Evolutionary conservation across 2,113 vertebrate genomes (phyloP).

Genomic region (Taxidea taxus): DNA sequence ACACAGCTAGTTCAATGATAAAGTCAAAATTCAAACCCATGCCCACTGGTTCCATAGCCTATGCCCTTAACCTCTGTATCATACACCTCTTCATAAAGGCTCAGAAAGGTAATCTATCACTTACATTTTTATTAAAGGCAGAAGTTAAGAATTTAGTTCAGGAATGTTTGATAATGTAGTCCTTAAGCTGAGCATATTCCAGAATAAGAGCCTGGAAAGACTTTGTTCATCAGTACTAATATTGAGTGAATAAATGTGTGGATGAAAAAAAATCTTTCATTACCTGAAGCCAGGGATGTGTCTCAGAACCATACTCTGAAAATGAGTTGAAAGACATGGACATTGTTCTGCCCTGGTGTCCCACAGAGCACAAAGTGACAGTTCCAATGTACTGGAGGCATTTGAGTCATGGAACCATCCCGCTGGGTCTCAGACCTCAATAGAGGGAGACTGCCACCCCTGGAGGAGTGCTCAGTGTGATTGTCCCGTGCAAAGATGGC

Average conservation of each 20-base stretch:
- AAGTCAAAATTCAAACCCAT: not conserved
- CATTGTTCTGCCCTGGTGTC: not conserved
- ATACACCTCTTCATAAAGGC: not conserved
- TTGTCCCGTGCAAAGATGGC: not conserved
- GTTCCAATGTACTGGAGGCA: not conserved
- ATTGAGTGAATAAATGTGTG: not conserved
- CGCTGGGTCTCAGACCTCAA: not conserved
- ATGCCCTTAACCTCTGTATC: not conserved
- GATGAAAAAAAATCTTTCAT: not conserved
- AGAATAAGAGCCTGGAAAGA: not conserved
- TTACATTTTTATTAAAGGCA: not conserved
- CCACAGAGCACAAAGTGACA: not conserved
- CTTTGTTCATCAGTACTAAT: not conserved
- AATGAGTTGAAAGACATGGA: not conserved
- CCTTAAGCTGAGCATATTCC: not conserved
- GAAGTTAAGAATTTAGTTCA: constrained; percentile 17
- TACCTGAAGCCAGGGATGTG: not conserved
- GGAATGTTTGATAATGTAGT: not conserved
- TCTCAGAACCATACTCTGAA: not conserved
- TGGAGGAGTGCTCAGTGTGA: not conserved
- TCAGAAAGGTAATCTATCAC: not conserved
- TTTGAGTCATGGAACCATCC: not conserved
- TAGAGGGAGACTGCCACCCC: not conserved
- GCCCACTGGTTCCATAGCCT: not conserved
- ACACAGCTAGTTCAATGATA: not conserved